Conservation (phyloP, 2,113 vertebrate species). For the Loxodonta africana region DNA sequence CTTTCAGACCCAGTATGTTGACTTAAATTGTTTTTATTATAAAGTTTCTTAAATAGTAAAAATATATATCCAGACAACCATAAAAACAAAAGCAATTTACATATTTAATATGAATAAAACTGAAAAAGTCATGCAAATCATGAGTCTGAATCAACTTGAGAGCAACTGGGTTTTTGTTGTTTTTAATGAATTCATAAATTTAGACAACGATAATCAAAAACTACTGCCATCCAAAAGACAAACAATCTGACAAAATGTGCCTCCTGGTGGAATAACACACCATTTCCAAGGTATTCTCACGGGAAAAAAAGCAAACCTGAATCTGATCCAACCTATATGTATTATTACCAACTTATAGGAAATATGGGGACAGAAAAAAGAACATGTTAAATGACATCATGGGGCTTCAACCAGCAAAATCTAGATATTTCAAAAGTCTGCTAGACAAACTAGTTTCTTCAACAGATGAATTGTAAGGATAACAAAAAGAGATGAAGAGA, state of each 20-base stretch:
- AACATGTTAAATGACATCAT: background rate
- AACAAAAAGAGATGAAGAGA: too few relatives aligned
- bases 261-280: too few relatives aligned
- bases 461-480: too few relatives aligned
- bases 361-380: background rate
- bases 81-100: slow-evolving; percentile 23
- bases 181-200: background rate
- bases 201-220: background rate
- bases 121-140: background rate
- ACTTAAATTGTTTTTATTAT: slow-evolving; percentile 20
- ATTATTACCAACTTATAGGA: background rate
- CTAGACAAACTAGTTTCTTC: too few relatives aligned
- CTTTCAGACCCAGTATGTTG: background rate
- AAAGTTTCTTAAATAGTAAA: slow-evolving; percentile 43
- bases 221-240: background rate
- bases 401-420: background rate
- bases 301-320: background rate
- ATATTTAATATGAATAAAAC: background rate
- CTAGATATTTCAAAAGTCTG: background rate
- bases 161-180: too few relatives aligned
- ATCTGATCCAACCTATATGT: background rate
- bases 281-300: background rate
- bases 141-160: too few relatives aligned
- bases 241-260: background rate
- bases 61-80: background rate